Evolutionary conservation across 2,797 vertebrate species (phyloP), one percentile per base, ranked within the genome.

Genomic region (Petrocephalus schoutedeni): DNA sequence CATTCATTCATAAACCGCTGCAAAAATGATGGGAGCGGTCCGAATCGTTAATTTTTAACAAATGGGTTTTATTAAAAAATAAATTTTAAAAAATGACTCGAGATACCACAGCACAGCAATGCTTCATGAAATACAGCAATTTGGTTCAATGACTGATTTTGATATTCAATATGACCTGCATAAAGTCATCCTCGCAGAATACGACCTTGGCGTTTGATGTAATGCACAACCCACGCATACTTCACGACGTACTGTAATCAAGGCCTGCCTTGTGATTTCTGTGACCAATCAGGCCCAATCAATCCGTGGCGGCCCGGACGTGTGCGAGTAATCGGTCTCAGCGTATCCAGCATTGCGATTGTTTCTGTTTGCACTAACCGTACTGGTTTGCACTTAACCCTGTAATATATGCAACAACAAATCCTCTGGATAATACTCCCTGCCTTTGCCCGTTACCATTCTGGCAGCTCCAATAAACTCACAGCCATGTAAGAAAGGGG

Each of bases 301-400:
- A 93, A 93, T 92, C 90, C 90, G 92, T 91, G 91, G 86, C 89
- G 23, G 88, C 45, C 80, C 59, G 89, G 77, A 87, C 93, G 93
- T 92, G 93, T 95, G 93, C 94, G 95, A 94, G 92, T 95, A 95
- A 96, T 96, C 94, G 95, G 94, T 93, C 93, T 94, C 91, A 92
- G 89, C 93, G 91, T 92, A 89, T 92, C 90, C 86, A 90, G 86
- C 96, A 95, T 96, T 96, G 96, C 93, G 94, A 95, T 95, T 95
- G 92, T 93, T 93, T 92, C 92, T 96, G 95, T 96, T 96, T 96
- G 94, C 94, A 95, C 95, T 95, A 95, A 94, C 92, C 94, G 95
- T 95, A 96, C 95, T 95, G 96, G 94, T 96, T 96, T 95, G 95
- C 95, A 95, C 95, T 95, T 96, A 96, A 95, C 96, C 95, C 95